Conservation (phyloP, 2,113 vertebrate genomes). For the Uria lomvia region DNA sequence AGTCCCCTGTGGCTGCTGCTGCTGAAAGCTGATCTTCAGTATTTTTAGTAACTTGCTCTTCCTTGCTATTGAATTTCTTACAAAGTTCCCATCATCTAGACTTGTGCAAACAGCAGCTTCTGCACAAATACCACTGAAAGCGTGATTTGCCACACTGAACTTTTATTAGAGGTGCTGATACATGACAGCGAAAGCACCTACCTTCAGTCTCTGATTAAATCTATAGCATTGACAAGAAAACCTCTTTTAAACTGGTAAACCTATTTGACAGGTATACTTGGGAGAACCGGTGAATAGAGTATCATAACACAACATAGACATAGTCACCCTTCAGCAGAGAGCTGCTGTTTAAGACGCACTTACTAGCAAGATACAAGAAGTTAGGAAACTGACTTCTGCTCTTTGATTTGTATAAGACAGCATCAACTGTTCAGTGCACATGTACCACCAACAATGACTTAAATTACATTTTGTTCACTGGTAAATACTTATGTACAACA, state of each 20-base stretch:
- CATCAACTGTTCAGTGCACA: accelerated
- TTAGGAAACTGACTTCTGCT: background rate
- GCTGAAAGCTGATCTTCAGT: background rate
- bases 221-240: background rate
- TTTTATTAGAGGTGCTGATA: background rate
- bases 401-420: background rate
- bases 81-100: background rate
- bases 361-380: background rate
- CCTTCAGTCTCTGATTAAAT: background rate
- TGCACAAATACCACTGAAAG: background rate
- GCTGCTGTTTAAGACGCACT: background rate
- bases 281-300: background rate
- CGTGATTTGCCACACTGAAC: background rate
- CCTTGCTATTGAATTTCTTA: conserved; percentile 40
- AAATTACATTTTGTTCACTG: background rate
- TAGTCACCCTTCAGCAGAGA: background rate
- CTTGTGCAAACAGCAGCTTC: conserved; percentile 36
- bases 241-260: background rate
- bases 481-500: background rate
- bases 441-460: background rate
- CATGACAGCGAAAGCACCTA: background rate
- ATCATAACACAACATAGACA: background rate
- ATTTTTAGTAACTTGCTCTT: conserved; percentile 47
- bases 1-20: background rate
- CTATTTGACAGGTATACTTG: background rate